These are phyloP conservation scores for Drosophila sp. DNA, from an alignment of 1,140 invertebrate genomes.

Conservation along the genomic window DNA sequence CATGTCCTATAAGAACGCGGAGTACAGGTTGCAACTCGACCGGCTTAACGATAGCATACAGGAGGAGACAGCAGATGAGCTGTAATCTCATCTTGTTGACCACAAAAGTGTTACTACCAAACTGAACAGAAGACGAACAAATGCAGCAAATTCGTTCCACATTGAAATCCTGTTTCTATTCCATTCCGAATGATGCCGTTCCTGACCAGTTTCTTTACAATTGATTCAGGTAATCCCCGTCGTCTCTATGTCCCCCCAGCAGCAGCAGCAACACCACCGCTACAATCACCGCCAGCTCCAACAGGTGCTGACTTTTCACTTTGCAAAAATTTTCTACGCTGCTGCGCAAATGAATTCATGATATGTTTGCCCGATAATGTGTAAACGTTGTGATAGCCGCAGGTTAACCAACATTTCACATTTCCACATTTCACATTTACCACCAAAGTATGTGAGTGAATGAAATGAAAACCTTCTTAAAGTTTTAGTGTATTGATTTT, in stretches of 20 bases:
- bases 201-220: constrained; percentile 33
- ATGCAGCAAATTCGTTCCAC: constrained; percentile 2
- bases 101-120: constrained; percentile 34
- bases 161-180: constrained; percentile 31
- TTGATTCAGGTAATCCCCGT: not conserved
- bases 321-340: constrained; percentile 64
- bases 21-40: not conserved
- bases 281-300: not conserved
- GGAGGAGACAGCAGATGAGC: constrained; percentile 13
- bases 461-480: not conserved
- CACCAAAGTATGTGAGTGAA: too few relatives aligned
- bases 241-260: not conserved
- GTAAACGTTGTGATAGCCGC: constrained; percentile 56
- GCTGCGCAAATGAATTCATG: constrained; percentile 75
- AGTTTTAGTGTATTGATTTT: not conserved
- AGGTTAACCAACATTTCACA: constrained; percentile 32
- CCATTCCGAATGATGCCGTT: not conserved
- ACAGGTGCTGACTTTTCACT: constrained; percentile 62
- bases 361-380: constrained; percentile 69
- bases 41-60: not conserved
- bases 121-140: not conserved
- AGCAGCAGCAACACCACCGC: too few relatives aligned
- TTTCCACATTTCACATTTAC: not conserved
- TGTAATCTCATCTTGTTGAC: constrained; percentile 57
- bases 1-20: not conserved